These are phyloP conservation scores for Drosophila saltans DNA, from an alignment of 1,140 invertebrate genomes.

Conservation along the genomic window DNA sequence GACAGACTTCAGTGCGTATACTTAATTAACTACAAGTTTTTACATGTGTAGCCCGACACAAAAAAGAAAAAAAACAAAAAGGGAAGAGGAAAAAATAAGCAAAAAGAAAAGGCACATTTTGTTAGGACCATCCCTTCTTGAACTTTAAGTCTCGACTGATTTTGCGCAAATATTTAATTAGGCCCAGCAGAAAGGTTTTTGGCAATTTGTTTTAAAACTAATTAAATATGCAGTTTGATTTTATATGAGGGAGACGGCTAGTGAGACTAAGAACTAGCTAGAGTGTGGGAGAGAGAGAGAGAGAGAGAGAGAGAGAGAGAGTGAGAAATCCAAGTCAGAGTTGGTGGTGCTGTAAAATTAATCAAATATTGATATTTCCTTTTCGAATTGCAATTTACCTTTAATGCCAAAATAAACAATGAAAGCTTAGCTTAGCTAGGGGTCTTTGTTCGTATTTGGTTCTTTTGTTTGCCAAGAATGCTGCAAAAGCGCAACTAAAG, in stretches of 20 bases:
- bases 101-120: conserved; percentile 28
- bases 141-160: conserved; percentile 28
- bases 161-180: conserved; percentile 78
- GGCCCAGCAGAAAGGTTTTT: conserved; percentile 24
- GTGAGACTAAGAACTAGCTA: not conserved
- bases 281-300: not conserved
- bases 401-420: conserved; percentile 31
- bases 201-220: conserved; percentile 38
- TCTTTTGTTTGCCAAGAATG: conserved; percentile 40
- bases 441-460: not conserved
- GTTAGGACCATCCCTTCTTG: conserved; percentile 4
- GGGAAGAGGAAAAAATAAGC: not conserved
- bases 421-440: not conserved
- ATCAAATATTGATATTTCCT: conserved; percentile 55
- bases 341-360: conserved; percentile 26
- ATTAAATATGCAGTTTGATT: conserved; percentile 59
- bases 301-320: not conserved
- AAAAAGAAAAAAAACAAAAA: not conserved
- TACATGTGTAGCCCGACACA: conserved; percentile 50
- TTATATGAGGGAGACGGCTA: not conserved
- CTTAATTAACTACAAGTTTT: conserved; percentile 70
- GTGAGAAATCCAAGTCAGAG: conserved; percentile 12
- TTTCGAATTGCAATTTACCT: conserved; percentile 55
- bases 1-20: conserved; percentile 60
- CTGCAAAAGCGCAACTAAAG: conserved; percentile 61